Evolutionary conservation across 2,113 vertebrate species (phyloP), one percentile per base, ranked within the genome.

Genomic region (Ramphastos sulfuratus): DNA sequence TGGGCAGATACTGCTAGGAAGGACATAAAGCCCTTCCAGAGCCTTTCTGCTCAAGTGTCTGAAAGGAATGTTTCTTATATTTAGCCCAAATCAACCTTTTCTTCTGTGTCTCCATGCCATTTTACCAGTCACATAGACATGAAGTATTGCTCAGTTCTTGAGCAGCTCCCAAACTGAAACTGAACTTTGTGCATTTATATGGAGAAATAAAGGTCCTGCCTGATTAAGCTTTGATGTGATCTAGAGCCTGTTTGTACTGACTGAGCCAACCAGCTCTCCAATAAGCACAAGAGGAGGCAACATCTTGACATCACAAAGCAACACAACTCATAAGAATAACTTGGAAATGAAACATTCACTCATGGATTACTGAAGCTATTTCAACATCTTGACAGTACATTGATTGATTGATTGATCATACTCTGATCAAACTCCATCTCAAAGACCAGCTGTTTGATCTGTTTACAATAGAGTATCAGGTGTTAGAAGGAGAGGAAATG

Each of bases 11-110:
- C 30, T 60, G 30, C 52, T 82, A 37, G 50, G 61, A 64, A 79
- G 10, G 7, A 15, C 30, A 28, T 46, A 46, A 46, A 46, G 16
- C 42, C 42, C 42, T 44, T 44, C 42, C 5, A 78, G 30, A 82
- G 15, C 10, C 2, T 28, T 44, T 79, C 15, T 3, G 1, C 17
- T 78, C 27, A 14, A 46, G 20, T 3, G 6, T 46, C 23, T 56
- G 24, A 6, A 4, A 52, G 78, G 33, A 74, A 2, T 0, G 0
- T 3, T 15, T 31, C 27, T 46, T 27, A 4, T 10, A 25, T 78
- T 81, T 30, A 44, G 12, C 31, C 14, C 60, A 60, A 87, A 78
- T 4, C 14, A 55, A 23, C 9, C 21, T 63, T 84, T 55, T 1
- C 3, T 23, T 63, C 67, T 42, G 17, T 15, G 23, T 37, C 58